Evolutionary conservation across 2,797 vertebrate species (phyloP), one percentile per base, ranked within the genome.

Genomic region (Anniella stebbinsi): DNA sequence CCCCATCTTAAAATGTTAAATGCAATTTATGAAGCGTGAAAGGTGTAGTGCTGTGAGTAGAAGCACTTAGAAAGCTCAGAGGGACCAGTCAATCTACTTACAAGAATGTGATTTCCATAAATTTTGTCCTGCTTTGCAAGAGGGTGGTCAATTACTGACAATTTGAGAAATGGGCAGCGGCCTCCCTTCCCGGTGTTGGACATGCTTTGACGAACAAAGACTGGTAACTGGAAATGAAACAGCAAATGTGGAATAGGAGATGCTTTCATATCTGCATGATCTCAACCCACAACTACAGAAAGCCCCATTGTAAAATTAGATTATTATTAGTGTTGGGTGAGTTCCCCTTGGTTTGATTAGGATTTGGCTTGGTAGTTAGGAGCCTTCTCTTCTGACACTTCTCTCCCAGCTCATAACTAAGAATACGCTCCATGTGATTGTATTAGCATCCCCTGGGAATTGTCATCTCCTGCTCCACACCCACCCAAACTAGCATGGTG

Each of bases 41-140:
- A 83, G 80, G 73, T 80, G 70, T 15, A 51, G 30, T 75, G 0
- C 67, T 82, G n/a, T 36, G 87, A 30, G 57, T n/a, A 73, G 84
- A 86, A 89, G 67, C 41, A 86, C 67, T 90, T 86, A 88, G 78
- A 75, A 85, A 88, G 86, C 86, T 88, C n/a, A 76, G 76, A 83
- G 73, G 70, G 28, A 12, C 60, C 3, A 89, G 57, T 67, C 70
- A 80, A 80, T 36, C 66, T 70, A 75, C 51, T 91, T 88, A 80
- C 1, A 78, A 89, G 67, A 91, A 84, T 66, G 80, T 60, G 0
- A 0, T 63, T 86, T 89, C 89, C 81, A 87, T 92, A 63, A 84
- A 63, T 92, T 66, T 91, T 81, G 30, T 69, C 57, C 36, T 67
- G 11, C 7, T 77, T 91, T 51, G 66, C 54, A 75, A 81, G 10